Conservation (phyloP, 2,797 vertebrate genomes). For the Rhynchotus rufescens region DNA sequence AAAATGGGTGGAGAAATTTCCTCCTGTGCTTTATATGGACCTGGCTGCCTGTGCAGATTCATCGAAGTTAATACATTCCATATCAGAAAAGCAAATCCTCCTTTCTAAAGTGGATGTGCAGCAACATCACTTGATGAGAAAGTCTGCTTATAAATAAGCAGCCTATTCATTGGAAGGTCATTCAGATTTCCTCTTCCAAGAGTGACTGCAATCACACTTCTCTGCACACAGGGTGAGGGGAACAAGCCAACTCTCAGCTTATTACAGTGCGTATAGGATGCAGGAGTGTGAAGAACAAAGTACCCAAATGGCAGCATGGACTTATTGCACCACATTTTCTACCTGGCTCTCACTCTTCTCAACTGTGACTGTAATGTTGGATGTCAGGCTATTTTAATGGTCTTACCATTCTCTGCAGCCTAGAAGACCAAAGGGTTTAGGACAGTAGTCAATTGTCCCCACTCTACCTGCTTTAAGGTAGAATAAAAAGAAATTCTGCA, state of each 20-base stretch:
- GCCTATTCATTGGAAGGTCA: not conserved
- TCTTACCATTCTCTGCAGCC: not conserved
- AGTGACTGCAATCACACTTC: not conserved
- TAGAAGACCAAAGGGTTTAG: not conserved
- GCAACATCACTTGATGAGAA: slow-evolving; percentile 48
- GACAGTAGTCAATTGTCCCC: not conserved
- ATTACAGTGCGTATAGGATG: not conserved
- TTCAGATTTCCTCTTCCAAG: slow-evolving; percentile 15
- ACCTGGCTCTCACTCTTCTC: not conserved
- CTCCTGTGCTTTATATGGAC: slow-evolving; percentile 57
- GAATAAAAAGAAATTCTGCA: slow-evolving; percentile 1
- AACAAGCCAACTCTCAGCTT: not conserved
- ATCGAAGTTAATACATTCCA: slow-evolving; percentile 42
- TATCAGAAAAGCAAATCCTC: slow-evolving; percentile 66
- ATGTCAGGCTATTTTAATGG: not conserved
- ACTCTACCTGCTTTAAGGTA: not conserved
- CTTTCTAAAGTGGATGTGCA: slow-evolving; percentile 54
- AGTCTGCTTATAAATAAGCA: slow-evolving; percentile 55
- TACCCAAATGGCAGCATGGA: not conserved
- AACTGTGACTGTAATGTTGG: not conserved
- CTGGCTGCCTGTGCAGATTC: slow-evolving; percentile 22
- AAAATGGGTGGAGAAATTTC: slow-evolving; percentile 58
- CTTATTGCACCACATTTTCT: not conserved
- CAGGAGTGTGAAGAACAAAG: not conserved
- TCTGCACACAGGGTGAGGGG: not conserved